These are phyloP conservation scores for Dissostichus mawsoni DNA, from an alignment of 2,113 vertebrate genomes.

Conservation along the genomic window DNA sequence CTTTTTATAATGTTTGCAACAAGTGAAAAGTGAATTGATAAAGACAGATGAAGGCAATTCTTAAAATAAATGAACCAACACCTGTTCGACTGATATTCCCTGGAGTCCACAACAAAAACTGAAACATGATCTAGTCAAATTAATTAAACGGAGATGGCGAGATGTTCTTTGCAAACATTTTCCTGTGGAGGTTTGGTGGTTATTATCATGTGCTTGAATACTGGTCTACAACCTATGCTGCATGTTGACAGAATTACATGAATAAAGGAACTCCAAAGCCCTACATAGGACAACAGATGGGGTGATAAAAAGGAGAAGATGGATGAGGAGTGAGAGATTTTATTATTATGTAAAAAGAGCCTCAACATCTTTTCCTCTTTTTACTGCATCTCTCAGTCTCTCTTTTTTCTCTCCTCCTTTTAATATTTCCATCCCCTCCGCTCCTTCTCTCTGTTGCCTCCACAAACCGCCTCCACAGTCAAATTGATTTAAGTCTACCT, in stretches of 20 bases:
- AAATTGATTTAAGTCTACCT: slow-evolving; percentile 73
- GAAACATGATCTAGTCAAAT: not conserved
- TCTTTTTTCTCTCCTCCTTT: slow-evolving; percentile 30
- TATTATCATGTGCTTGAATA: not conserved
- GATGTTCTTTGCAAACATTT: not conserved
- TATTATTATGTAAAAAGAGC: not conserved
- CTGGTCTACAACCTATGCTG: not conserved
- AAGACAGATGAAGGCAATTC: not conserved
- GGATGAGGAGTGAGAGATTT: not conserved
- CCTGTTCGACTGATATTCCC: no score
- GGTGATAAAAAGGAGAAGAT: not conserved
- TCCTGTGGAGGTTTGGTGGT: not conserved
- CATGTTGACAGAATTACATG: not conserved
- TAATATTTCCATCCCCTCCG: slow-evolving; percentile 19
- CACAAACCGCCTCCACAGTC: slow-evolving; percentile 65
- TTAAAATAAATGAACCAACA: not conserved
- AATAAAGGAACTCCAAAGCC: not conserved
- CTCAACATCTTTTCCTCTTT: not conserved
- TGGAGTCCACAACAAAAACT: no score
- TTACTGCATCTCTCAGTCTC: slow-evolving; percentile 16
- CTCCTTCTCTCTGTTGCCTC: slow-evolving; percentile 45
- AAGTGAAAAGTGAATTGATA: not conserved
- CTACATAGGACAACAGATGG: not conserved
- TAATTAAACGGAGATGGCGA: not conserved
- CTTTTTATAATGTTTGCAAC: not conserved